Evolutionary conservation across 1,140 invertebrate species (phyloP).

Genomic region (Drosophila jambulina): DNA sequence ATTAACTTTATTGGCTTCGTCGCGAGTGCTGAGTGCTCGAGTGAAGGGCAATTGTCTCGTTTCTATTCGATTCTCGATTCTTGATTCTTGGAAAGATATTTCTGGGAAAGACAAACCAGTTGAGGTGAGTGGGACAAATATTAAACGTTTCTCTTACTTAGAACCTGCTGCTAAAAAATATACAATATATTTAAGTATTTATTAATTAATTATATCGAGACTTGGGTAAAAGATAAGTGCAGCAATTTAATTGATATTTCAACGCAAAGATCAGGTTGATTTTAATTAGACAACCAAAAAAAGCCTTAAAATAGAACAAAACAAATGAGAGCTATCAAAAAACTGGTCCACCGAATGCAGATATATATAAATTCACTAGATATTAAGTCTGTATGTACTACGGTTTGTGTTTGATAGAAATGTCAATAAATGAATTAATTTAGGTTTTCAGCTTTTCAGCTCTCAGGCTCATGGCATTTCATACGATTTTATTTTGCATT

Average conservation of each 20-base stretch:
- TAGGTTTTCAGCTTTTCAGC: conserved; percentile 18
- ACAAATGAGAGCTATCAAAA: not conserved
- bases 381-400: not conserved
- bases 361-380: conserved; percentile 4
- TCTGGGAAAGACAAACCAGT: conserved; percentile 18
- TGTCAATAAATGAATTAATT: conserved; percentile 64
- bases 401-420: conserved; percentile 36
- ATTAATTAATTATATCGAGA: not conserved
- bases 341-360: conserved; percentile 18
- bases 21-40: not conserved
- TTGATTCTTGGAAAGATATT: conserved; percentile 5
- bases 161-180: not conserved
- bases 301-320: not conserved
- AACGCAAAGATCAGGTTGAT: not conserved
- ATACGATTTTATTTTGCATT: conserved; percentile 1
- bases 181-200: not conserved
- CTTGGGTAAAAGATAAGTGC: not conserved
- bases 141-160: not conserved
- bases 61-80: conserved; percentile 15
- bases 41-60: conserved; percentile 18
- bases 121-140: not conserved
- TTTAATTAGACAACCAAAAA: conserved; percentile 4
- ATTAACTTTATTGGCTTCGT: conserved; percentile 17
- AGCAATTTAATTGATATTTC: conserved; percentile 4
- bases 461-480: conserved; percentile 4